These are phyloP conservation scores for Diorhabda elongata DNA, from an alignment of 1,140 invertebrate species.

Conservation along the genomic window DNA sequence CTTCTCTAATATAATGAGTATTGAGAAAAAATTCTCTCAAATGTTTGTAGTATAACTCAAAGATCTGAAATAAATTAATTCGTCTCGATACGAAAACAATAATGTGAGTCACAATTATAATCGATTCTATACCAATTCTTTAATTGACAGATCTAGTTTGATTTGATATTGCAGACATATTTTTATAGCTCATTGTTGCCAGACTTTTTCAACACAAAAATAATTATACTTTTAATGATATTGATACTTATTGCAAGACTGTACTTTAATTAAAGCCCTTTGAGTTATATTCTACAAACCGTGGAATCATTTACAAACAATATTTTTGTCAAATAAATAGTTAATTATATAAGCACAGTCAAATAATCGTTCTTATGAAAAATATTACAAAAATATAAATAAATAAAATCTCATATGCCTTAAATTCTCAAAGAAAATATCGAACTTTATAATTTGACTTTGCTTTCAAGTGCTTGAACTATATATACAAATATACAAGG, in stretches of 20 bases:
- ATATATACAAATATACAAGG: slow-evolving; percentile 9
- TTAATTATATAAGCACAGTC: slow-evolving; percentile 19
- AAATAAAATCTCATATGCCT: slow-evolving; percentile 26
- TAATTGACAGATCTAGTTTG: too few species aligned
- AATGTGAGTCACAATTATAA: too few species aligned
- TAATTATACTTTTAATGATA: too few species aligned
- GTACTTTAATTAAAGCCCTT: not conserved
- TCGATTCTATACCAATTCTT: too few species aligned
- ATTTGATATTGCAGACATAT: too few species aligned
- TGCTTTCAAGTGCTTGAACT: slow-evolving; percentile 8
- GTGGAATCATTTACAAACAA: slow-evolving; percentile 39
- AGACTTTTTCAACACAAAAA: too few species aligned
- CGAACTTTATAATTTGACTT: slow-evolving; percentile 14
- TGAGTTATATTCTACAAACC: slow-evolving; percentile 20
- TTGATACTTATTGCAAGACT: too few species aligned
- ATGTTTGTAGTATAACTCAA: slow-evolving; percentile 22
- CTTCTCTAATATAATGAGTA: slow-evolving; percentile 41
- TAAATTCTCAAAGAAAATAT: slow-evolving; percentile 5
- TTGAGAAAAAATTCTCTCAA: slow-evolving; percentile 34
- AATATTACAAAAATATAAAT: slow-evolving; percentile 29
- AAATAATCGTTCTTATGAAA: slow-evolving; percentile 24
- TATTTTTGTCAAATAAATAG: slow-evolving; percentile 35
- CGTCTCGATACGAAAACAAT: too few species aligned
- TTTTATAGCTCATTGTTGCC: too few species aligned
- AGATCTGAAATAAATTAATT: not conserved